phyloP scores from a whole-genome alignment of 2,113 vertebrate species.

The Aramus guarauna region DNA sequence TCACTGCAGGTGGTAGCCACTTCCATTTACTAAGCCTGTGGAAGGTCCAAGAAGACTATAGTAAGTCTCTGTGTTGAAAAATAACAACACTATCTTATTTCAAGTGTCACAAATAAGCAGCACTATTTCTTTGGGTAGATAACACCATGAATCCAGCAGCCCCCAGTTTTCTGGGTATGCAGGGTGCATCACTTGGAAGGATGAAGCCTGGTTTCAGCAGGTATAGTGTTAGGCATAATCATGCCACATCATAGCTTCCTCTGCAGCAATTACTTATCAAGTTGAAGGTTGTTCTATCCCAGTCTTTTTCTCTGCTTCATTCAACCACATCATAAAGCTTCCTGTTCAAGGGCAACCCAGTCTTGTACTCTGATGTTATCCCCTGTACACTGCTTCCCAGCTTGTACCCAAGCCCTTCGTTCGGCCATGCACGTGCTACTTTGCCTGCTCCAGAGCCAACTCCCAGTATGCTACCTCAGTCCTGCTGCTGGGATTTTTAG shows the following conservation, averaged over 20 bases:
- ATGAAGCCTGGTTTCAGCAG: neutral
- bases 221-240: neutral
- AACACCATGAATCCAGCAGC: neutral
- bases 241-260: neutral
- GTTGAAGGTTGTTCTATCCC: neutral
- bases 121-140: neutral
- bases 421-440: neutral
- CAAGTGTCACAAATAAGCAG: neutral
- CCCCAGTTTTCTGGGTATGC: neutral
- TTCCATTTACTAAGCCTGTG: neutral
- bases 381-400: neutral
- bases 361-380: neutral
- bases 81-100: neutral
- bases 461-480: neutral
- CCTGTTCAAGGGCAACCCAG: neutral
- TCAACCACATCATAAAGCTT: neutral
- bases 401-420: neutral
- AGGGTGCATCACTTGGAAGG: fast-evolving
- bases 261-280: neutral
- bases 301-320: neutral
- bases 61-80: neutral
- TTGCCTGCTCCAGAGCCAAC: fast-evolving
- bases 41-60: neutral
- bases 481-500: neutral
- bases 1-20: neutral